Evolutionary conservation across 2,797 vertebrate genomes (phyloP), one percentile per base, ranked within the genome.

Genomic region (Sphenodon punctatus): DNA sequence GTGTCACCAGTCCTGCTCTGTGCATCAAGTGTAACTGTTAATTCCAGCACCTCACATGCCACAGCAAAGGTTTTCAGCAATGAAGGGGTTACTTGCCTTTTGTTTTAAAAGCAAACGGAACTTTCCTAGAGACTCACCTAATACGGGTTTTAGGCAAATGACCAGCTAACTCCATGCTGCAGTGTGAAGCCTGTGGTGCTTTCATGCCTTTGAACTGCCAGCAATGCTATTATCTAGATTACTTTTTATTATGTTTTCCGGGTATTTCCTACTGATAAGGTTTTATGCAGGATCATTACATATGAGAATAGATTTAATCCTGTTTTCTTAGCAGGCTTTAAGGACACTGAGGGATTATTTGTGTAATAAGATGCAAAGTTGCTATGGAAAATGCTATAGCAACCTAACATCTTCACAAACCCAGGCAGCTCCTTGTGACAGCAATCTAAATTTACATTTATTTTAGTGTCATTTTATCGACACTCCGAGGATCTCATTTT

Each of bases 351-450:
- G 89, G 93, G 93, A 95, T 95, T 96, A 95, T 96, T 96, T 96
- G 95, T 95, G 94, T 95, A 93, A 93, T 95, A 93, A 96, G 94
- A 96, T 96, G 93, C 94, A 94, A 96, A 95, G 94, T 97, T 96
- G 95, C 96, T 96, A 94, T 95, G 94, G 96, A 92, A 96, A 96
- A 92, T 38, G 90, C 96, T 95, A 94, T 96, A 95, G 95, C 95
- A 96, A 96, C 95, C 91, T 88, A 94, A 94, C 94, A 93, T 96
- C 94, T 94, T 95, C 91, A 93, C 75, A 88, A 93, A 95, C 93
- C 93, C 94, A 95, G 93, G 93, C 93, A 95, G 94, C 91, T 93
- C 92, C 95, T 96, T 96, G 94, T 95, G 95, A 95, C 95, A 95
- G 93, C 94, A 93, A 91, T 95, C 95, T 95, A 94, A 95, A 96